Evolutionary conservation across 2,113 vertebrate genomes (phyloP).

Genomic region (Promerops cafer): DNA sequence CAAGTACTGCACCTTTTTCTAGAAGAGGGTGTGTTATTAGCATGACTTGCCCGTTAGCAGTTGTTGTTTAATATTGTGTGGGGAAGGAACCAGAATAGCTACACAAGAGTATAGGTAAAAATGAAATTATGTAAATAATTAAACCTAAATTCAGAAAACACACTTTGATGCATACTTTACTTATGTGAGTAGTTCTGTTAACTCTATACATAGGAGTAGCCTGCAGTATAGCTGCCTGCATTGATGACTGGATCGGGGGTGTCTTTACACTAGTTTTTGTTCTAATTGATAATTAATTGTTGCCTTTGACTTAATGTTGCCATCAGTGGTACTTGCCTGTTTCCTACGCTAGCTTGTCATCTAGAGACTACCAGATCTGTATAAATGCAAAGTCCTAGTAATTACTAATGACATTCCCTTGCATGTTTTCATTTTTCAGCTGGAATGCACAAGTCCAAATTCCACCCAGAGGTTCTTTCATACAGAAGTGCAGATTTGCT

Average conservation of each 20-base stretch:
- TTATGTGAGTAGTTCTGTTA: background rate
- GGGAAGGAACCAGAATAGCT: background rate
- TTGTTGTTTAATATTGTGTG: background rate
- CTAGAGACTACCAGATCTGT: background rate
- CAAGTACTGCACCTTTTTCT: background rate
- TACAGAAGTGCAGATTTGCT: constrained; percentile 72
- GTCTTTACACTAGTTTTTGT: background rate
- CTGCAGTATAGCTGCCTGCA: background rate
- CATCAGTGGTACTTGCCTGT: background rate
- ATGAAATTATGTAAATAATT: background rate
- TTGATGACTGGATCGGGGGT: background rate
- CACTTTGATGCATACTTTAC: fast-evolving
- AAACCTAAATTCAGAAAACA: background rate
- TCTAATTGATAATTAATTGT: background rate
- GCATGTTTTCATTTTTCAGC: constrained; percentile 23
- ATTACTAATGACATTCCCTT: background rate
- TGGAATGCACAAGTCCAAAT: constrained; percentile 9
- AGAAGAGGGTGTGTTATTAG: background rate
- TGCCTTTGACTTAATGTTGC: background rate
- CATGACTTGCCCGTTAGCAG: background rate
- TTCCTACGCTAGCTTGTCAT: background rate
- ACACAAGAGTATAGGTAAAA: background rate
- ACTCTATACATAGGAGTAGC: background rate
- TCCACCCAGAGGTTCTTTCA: constrained; percentile 65
- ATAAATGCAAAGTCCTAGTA: background rate